A percentile compares a stretch with the other conserved stretches of the same genome.
Conservation (phyloP, 2,888 invertebrate species). For the Cephus pulcher region DNA sequence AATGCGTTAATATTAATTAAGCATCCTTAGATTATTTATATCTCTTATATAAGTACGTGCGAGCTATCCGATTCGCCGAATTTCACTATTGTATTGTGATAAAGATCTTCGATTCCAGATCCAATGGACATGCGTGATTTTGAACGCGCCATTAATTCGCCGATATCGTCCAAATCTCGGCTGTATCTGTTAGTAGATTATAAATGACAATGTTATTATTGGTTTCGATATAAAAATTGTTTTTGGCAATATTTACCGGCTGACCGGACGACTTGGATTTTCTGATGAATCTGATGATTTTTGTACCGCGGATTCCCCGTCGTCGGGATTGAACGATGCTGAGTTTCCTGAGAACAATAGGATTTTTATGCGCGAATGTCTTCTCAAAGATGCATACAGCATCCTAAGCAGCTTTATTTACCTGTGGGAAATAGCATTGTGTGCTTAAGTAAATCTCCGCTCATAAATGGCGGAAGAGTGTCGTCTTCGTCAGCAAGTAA, state of each 20-base stretch:
- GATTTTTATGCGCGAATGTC: neutral
- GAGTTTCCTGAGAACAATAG: constrained; percentile 40
- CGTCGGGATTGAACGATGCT: constrained; percentile 53
- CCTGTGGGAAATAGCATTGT: constrained; percentile 70
- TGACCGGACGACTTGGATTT: constrained; percentile 68
- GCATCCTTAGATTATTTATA: neutral
- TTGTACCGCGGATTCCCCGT: constrained; percentile 54
- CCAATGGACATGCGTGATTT: constrained; percentile 61
- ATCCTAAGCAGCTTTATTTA: constrained; percentile 26
- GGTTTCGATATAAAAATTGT: neutral
- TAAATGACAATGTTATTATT: neutral
- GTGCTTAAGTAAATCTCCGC: constrained; percentile 77
- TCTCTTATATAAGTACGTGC: constrained; percentile 54
- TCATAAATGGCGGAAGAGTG: constrained; percentile 80
- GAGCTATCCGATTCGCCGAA: constrained; percentile 55
- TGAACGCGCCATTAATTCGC: constrained; percentile 58
- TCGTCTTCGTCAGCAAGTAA: constrained; percentile 72
- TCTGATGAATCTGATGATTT: constrained; percentile 59
- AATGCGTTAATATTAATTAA: neutral
- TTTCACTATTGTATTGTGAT: constrained; percentile 57
- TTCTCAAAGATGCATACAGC: neutral
- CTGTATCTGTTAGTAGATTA: constrained; percentile 64
- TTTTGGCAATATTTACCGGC: constrained; percentile 60
- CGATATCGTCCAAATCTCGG: constrained; percentile 70
- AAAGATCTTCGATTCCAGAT: constrained; percentile 59